Conservation (phyloP, 2,797 vertebrate genomes). For the Vespertilio murinus region DNA sequence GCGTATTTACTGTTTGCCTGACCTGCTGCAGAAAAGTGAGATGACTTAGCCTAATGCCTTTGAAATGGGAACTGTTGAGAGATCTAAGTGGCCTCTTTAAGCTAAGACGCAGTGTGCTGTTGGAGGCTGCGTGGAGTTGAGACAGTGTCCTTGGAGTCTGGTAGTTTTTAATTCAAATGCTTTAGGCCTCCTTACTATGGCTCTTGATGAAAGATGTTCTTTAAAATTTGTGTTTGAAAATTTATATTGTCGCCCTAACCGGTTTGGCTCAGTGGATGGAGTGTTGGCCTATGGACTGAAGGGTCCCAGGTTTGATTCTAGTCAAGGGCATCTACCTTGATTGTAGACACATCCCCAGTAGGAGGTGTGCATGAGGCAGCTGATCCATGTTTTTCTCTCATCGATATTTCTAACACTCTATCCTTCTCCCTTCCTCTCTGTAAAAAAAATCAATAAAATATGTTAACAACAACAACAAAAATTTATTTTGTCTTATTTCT, state of each 20-base stretch:
- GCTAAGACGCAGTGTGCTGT: neutral
- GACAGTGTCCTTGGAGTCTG: neutral
- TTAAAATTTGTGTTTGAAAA: neutral
- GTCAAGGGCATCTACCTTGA: too few species aligned
- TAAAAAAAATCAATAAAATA: too few species aligned
- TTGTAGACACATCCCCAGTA: too few species aligned
- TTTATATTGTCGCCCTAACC: neutral
- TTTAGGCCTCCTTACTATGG: neutral
- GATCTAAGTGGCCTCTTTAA: slow-evolving; percentile 8
- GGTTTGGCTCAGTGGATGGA: too few species aligned
- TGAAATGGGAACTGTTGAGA: slow-evolving; percentile 20
- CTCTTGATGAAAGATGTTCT: neutral
- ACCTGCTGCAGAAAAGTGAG: slow-evolving; percentile 17
- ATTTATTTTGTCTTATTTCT: slow-evolving; percentile 23
- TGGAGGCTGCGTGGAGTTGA: neutral
- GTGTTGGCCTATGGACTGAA: too few species aligned
- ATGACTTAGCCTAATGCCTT: slow-evolving; percentile 36
- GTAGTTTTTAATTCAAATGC: slow-evolving; percentile 14
- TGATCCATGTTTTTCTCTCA: too few species aligned
- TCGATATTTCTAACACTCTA: too few species aligned
- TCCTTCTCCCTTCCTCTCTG: too few species aligned
- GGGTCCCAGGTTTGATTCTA: too few species aligned
- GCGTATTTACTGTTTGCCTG: slow-evolving; percentile 21
- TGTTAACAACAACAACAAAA: neutral
- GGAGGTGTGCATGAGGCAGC: too few species aligned